Conservation (phyloP, 1,140 invertebrate genomes). For the Schlechtendalia chinensis region DNA sequence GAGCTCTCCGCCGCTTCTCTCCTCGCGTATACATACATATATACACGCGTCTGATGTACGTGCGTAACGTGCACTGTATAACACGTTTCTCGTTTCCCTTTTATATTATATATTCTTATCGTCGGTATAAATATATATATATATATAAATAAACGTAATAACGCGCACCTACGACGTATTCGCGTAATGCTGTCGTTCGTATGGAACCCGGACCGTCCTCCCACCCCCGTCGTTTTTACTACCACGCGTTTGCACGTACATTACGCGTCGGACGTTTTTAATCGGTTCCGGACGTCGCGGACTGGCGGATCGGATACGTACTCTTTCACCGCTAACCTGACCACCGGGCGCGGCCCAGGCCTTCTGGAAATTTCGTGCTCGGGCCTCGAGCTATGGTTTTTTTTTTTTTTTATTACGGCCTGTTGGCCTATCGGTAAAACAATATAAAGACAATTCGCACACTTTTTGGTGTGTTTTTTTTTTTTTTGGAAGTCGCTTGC, state of each 20-base stretch:
- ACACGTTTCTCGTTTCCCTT: constrained; percentile 22
- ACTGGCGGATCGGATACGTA: too few relatives aligned
- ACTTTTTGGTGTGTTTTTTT: too few relatives aligned
- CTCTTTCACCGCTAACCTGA: too few relatives aligned
- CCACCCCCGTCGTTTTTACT: background rate
- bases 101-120: constrained; percentile 36
- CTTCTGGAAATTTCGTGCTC: too few relatives aligned
- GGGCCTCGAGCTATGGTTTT: too few relatives aligned
- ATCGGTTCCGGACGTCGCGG: too few relatives aligned
- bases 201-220: background rate
- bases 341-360: too few relatives aligned
- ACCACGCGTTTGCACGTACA: background rate
- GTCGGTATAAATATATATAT: background rate
- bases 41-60: constrained; percentile 6
- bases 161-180: background rate
- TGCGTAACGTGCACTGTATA: background rate
- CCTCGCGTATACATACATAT: too few relatives aligned
- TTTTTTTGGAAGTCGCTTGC: too few relatives aligned
- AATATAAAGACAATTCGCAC: too few relatives aligned
- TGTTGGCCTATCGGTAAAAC: too few relatives aligned
- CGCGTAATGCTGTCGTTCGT: constrained; percentile 9
- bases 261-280: background rate
- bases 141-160: background rate
- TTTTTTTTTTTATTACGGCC: too few relatives aligned
- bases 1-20: background rate